Percentiles rank a stretch among this genome's conserved stretches.
These are phyloP conservation scores for Caenorhabditis becei DNA, from an alignment of 2,888 invertebrate genomes.

Conservation along the genomic window DNA sequence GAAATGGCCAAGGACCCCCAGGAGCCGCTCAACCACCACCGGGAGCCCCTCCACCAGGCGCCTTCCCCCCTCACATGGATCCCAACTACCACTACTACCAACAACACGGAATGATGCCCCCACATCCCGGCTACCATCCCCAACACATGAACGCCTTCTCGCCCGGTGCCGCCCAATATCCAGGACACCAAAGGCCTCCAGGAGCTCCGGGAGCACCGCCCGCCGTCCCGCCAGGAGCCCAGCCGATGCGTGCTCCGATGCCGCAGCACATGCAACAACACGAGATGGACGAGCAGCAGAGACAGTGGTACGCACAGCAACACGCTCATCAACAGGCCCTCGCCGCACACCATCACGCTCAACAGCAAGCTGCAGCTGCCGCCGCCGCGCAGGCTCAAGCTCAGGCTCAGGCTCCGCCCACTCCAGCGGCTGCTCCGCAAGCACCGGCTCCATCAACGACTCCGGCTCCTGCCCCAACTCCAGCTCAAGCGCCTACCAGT, in stretches of 20 bases:
- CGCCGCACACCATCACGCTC: conserved; percentile 42
- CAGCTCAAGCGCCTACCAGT: conserved; percentile 17
- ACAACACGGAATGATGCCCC: conserved; percentile 62
- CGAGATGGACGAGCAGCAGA: conserved; percentile 63
- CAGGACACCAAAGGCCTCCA: conserved; percentile 51
- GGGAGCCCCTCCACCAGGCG: conserved; percentile 35
- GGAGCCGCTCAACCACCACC: conserved; percentile 46
- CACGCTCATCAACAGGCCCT: conserved; percentile 46
- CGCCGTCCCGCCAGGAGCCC: conserved; percentile 39
- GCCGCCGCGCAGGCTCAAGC: conserved; percentile 39
- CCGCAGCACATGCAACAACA: conserved; percentile 61
- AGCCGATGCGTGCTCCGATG: conserved; percentile 68
- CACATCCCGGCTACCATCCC: conserved; percentile 53
- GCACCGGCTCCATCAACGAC: conserved; percentile 30
- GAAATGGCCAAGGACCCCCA: conserved; percentile 39
- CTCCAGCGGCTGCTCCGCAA: conserved; percentile 47
- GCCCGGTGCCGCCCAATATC: conserved; percentile 60
- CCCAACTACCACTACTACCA: conserved; percentile 59
- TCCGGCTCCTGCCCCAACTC: conserved; percentile 24
- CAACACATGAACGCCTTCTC: conserved; percentile 63
- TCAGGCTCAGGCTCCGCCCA: conserved; percentile 42
- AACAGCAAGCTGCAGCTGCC: conserved; percentile 44
- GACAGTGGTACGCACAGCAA: conserved; percentile 58
- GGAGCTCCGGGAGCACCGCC: conserved; percentile 43
- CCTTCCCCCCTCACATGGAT: conserved; percentile 48